Evolutionary conservation across 2,888 invertebrate genomes (phyloP), one percentile per base, ranked within the genome.

Genomic region (Epirrhoe alternata): DNA sequence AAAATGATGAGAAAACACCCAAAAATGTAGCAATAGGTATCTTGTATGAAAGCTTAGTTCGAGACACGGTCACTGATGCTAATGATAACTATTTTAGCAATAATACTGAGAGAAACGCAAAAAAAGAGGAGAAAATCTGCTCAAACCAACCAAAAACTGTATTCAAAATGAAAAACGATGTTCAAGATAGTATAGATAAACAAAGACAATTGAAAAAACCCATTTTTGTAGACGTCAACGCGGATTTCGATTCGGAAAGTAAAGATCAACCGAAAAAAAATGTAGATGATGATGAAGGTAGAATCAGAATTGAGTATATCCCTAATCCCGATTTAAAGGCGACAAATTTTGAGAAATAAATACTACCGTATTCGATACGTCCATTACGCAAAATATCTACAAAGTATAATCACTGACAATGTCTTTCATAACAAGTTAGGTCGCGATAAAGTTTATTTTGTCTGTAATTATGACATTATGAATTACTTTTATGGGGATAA

Each of bases 11-110:
- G 24, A 51, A 55, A 50, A 6, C 47, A 2, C 57, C 57, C 7
- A 60, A 55, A 38, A 59, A 50, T 16, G 59, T 47, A 0, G 7
- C 59, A 7, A 60, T 63, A 16, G 59, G 55, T 0, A 63, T 55
- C 17, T 55, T 67, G 17, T 63, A 63, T 17, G 63, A 51, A 31
- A 67, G 42, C 24, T 17, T 66, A 24, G 66, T 63, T 47, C 5
- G 55, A 1, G 67, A 67, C 6, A 63, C 67, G 0, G 55, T 67
- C 0, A 63, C 61, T 3, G 63, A 60, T 52, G 55, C 35, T 45
- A 61, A 67, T 35, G 58, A 66, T 30, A 66, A 66, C 6, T 59
- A 45, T 42, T 57, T 16, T 17, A 51, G 35, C 16, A n/a, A 42
- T 33, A n/a, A 6, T n/a, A 6, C 45, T 14, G 6, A 45, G 12